Evolutionary conservation across 2,888 invertebrate species (phyloP), one percentile per base, ranked within the genome.

Genomic region (Agonopterix subpropinquella): DNA sequence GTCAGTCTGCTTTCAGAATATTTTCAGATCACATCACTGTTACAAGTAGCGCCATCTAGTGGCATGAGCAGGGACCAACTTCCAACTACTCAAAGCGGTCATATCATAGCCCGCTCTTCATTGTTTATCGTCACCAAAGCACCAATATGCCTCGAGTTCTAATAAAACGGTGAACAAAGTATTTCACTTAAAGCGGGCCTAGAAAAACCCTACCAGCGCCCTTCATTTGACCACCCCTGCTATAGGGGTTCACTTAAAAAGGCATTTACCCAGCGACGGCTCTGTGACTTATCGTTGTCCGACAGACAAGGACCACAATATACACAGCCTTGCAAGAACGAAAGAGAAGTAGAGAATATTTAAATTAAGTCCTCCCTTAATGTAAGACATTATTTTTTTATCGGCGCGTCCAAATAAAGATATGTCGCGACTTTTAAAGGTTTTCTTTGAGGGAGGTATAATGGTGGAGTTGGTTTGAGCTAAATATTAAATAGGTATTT

Each of bases 311-410:
- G 78, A 80, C 39, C 54, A 59, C 43, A 13, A 36, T 57, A 73
- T 53, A 47, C 39, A 39, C 5, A 39, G 45, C 8, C 3, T 1
- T 1, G 0, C 0, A 18, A 49, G 67, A 41, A 47, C 8, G 55
- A 78, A 53, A 47, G 65, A 57, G 80, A 77, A 37, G 50, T 59
- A 18, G 45, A 50, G 77, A 83, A 84, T 85, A 86, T 87, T 86
- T 83, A 86, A 87, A 87, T 86, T 83, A 84, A 83, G 82, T 77
- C 74, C 75, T 77, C 70, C 70, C 74, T 77, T 83, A 84, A 86
- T 84, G 85, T 84, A 48, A 63, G 72, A 80, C 84, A 83, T 87
- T 86, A 86, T 86, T 85, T 87, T 86, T 87, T 87, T 87, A 86
- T 86, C 84, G 80, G 74, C 59, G 66, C 63, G 61, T 66, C 73